Evolutionary conservation across 2,888 invertebrate species (phyloP).

Genomic region (Heliconius erato): DNA sequence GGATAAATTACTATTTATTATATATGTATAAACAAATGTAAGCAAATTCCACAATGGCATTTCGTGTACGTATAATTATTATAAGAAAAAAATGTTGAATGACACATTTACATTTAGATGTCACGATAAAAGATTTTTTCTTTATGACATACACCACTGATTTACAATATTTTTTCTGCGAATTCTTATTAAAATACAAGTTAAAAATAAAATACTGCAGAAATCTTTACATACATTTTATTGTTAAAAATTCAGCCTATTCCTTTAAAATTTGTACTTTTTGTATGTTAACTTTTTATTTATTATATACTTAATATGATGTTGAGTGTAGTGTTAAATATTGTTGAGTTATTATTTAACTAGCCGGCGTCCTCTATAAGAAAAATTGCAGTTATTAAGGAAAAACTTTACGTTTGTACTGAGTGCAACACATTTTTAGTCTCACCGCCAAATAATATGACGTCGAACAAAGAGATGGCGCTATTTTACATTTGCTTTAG

Average conservation of each 20-base stretch:
- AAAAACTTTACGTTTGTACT: neutral
- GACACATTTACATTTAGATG: neutral
- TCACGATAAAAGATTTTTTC: neutral
- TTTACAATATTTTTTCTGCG: neutral
- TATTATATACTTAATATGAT: too few relatives aligned
- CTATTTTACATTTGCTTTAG: neutral
- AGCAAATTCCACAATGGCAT: neutral
- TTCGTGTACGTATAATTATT: neutral
- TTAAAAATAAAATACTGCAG: neutral
- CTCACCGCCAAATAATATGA: neutral
- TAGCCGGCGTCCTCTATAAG: conserved; percentile 3
- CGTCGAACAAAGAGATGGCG: conserved; percentile 15
- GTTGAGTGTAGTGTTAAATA: too few relatives aligned
- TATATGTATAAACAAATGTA: conserved; percentile 13
- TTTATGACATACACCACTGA: neutral
- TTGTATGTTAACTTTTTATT: neutral
- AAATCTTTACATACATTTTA: neutral
- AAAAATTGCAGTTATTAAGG: neutral
- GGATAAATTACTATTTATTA: conserved; percentile 21
- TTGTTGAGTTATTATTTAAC: too few relatives aligned
- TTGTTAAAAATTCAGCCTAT: neutral
- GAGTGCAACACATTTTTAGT: neutral
- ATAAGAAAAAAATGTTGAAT: neutral
- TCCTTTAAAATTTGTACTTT: neutral
- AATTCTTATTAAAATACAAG: neutral